Percentiles rank a stretch among this genome's conserved stretches.
Evolutionary conservation across 2,888 invertebrate species (phyloP).

Genomic region (Chorisops tibialis): DNA sequence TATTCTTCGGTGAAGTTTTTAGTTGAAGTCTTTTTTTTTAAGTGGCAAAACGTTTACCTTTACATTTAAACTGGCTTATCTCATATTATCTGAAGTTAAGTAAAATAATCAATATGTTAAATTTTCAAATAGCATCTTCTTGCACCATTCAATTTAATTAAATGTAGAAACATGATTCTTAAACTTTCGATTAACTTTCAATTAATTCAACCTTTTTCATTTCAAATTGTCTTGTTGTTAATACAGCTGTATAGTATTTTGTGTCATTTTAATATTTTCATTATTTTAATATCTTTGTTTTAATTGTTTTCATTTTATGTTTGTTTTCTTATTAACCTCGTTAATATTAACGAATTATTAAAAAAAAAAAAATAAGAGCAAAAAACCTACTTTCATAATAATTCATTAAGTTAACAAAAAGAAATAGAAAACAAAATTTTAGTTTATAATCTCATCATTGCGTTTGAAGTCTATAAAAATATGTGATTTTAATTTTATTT

Average conservation of each 20-base stretch:
- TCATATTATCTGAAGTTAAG: no score
- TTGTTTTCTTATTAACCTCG: not conserved
- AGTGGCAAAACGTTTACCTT: no score
- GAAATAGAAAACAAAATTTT: not conserved
- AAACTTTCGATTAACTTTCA: no score
- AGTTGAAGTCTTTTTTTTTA: no score
- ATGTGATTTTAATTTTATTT: slow-evolving; percentile 34
- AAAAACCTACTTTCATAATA: no score
- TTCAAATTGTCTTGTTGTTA: not conserved
- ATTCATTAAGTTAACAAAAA: not conserved
- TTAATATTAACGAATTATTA: not conserved
- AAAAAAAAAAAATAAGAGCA: not conserved
- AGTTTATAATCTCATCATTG: not conserved
- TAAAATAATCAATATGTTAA: no score
- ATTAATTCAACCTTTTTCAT: no score
- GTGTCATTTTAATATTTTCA: not conserved
- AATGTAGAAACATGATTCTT: no score
- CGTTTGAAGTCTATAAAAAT: slow-evolving; percentile 32
- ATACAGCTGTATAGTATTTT: not conserved
- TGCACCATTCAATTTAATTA: no score
- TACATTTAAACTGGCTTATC: no score
- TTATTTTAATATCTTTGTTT: not conserved
- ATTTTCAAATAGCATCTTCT: no score
- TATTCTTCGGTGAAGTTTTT: no score
- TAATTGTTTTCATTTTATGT: not conserved